Percentiles rank a stretch among this genome's conserved stretches.
These are phyloP conservation scores for Listrodromus nycthemerus DNA, from an alignment of 2,888 invertebrate species.

Conservation along the genomic window DNA sequence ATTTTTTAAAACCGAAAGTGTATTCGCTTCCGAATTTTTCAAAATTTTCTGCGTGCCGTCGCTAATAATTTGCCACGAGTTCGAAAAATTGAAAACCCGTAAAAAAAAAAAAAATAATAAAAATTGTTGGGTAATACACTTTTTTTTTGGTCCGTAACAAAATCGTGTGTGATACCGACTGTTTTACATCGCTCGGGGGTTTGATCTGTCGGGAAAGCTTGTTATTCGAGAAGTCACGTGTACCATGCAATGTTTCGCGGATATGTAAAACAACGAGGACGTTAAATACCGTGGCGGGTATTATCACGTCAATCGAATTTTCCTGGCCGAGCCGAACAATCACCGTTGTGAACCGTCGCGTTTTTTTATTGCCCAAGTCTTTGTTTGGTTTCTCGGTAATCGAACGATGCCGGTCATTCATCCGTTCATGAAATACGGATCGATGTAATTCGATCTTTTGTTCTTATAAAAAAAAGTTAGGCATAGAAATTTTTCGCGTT, in stretches of 20 bases:
- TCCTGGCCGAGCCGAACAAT: neutral
- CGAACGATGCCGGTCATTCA: neutral
- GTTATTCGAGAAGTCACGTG: neutral
- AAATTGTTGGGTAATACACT: no score
- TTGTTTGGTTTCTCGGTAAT: neutral
- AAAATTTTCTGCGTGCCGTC: no score
- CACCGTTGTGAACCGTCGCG: neutral
- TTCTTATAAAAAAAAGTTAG: neutral
- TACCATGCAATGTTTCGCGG: neutral
- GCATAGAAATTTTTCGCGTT: neutral
- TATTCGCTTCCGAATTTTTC: no score
- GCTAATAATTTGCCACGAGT: no score
- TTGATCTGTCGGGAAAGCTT: neutral
- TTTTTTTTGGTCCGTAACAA: no score
- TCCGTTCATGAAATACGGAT: neutral
- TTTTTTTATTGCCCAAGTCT: conserved; percentile 7
- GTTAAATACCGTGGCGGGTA: conserved; percentile 1
- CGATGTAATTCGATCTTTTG: neutral
- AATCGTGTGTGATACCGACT: no score
- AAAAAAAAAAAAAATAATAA: no score
- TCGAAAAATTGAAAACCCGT: no score
- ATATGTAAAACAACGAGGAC: neutral
- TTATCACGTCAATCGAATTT: conserved; percentile 5
- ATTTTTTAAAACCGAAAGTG: no score
- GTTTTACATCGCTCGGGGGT: neutral